These are phyloP conservation scores for Pristionchus fissidentatus DNA, from an alignment of 2,888 invertebrate genomes.

Conservation along the genomic window DNA sequence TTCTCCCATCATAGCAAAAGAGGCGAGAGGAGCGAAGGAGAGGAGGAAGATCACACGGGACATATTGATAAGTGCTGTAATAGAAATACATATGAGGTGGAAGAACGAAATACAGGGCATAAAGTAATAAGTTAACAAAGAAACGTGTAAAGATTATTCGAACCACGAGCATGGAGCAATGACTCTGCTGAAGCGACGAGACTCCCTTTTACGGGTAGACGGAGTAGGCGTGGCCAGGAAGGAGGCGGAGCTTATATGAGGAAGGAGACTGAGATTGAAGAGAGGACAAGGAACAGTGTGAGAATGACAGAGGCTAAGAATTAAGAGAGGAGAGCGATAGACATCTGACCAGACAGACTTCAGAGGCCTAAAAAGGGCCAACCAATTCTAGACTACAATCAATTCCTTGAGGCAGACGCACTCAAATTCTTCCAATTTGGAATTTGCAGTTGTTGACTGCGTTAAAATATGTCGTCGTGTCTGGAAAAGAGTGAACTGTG, in stretches of 20 bases:
- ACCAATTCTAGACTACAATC: too few species aligned
- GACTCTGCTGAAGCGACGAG: not conserved
- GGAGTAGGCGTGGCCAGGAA: not conserved
- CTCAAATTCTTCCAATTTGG: too few species aligned
- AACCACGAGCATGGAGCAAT: not conserved
- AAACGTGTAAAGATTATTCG: not conserved
- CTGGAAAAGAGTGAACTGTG: too few species aligned
- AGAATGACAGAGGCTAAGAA: not conserved
- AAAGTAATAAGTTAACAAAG: not conserved
- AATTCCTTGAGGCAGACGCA: too few species aligned
- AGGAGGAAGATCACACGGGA: not conserved
- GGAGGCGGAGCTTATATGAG: not conserved
- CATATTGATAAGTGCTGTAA: not conserved
- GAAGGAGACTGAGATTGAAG: not conserved
- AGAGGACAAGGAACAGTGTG: not conserved
- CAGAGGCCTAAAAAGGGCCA: too few species aligned
- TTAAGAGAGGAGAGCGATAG: not conserved
- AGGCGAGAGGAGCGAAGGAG: not conserved
- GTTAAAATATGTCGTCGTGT: too few species aligned
- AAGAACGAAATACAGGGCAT: not conserved
- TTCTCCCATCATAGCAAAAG: not conserved
- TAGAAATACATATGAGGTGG: not conserved
- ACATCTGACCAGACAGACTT: not conserved
- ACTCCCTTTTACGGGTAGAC: not conserved
- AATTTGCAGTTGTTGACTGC: too few species aligned